These are phyloP conservation scores for Diglossa brunneiventris DNA, from an alignment of 2,113 vertebrate genomes.

Conservation along the genomic window DNA sequence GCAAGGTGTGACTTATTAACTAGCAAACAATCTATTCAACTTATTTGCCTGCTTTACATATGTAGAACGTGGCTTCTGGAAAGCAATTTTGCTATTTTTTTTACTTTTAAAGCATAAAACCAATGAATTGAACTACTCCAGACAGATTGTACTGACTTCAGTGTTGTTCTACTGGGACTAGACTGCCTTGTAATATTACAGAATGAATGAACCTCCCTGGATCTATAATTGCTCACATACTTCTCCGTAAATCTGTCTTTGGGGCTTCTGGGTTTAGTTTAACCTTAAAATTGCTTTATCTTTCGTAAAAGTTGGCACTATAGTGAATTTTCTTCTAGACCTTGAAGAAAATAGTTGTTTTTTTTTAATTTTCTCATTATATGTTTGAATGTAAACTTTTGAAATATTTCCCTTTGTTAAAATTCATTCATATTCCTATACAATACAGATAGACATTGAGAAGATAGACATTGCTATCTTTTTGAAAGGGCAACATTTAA, in stretches of 20 bases:
- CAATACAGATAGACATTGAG: background rate
- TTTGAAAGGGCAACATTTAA: background rate
- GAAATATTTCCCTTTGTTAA: background rate
- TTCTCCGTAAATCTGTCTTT: background rate
- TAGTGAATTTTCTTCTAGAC: background rate
- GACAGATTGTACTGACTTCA: background rate
- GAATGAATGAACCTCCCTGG: background rate
- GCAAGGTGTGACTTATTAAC: background rate
- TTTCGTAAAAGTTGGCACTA: background rate
- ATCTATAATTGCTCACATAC: background rate
- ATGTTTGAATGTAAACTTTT: background rate
- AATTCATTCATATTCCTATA: background rate
- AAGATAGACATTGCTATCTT: background rate
- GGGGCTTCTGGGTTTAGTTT: background rate
- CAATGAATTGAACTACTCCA: background rate
- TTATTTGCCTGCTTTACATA: background rate
- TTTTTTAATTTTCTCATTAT: background rate
- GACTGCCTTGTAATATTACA: background rate
- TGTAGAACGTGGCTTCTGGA: background rate
- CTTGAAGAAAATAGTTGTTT: background rate
- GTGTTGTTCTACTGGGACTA: background rate
- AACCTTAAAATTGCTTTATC: background rate
- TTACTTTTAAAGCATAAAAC: background rate
- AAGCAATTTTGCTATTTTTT: background rate
- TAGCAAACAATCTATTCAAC: background rate